A percentile compares a stretch with the other conserved stretches of the same genome.
Conservation (phyloP, 2,797 vertebrate species). For the Anguilla anguilla region DNA sequence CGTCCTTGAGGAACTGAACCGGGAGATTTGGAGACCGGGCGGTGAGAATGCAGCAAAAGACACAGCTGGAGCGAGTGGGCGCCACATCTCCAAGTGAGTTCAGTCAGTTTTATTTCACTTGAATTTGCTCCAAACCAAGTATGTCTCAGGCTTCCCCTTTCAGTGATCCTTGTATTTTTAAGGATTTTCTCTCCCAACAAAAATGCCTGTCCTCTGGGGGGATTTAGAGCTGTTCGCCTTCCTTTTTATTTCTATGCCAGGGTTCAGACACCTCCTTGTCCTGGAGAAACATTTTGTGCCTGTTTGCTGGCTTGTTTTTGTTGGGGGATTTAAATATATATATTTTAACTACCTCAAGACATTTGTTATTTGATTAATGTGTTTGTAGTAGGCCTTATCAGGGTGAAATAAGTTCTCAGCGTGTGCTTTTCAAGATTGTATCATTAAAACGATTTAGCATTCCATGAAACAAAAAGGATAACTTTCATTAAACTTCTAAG, state of each 20-base stretch:
- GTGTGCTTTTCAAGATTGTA: too few species aligned
- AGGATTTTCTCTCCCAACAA: neutral
- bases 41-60: conserved; percentile 48
- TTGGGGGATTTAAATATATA: neutral
- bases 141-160: neutral
- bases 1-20: conserved; percentile 45
- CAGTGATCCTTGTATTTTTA: neutral
- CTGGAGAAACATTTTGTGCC: neutral
- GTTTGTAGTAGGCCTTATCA: too few species aligned
- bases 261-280: neutral
- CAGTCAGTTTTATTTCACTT: conserved; percentile 32
- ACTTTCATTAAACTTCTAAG: too few species aligned
- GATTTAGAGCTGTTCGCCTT: neutral
- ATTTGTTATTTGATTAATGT: too few species aligned
- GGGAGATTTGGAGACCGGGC: conserved; percentile 49
- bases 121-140: neutral
- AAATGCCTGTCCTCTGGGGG: neutral
- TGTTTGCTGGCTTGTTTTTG: neutral
- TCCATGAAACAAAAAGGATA: too few species aligned
- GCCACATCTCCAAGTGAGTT: conserved; percentile 68
- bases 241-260: neutral
- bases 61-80: conserved; percentile 58
- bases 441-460: too few species aligned
- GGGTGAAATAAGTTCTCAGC: too few species aligned
- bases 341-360: too few species aligned